Percentiles rank a stretch among this genome's conserved stretches.
phyloP scores from a whole-genome alignment of 1,140 invertebrate genomes.

The Batillaria attramentaria region DNA sequence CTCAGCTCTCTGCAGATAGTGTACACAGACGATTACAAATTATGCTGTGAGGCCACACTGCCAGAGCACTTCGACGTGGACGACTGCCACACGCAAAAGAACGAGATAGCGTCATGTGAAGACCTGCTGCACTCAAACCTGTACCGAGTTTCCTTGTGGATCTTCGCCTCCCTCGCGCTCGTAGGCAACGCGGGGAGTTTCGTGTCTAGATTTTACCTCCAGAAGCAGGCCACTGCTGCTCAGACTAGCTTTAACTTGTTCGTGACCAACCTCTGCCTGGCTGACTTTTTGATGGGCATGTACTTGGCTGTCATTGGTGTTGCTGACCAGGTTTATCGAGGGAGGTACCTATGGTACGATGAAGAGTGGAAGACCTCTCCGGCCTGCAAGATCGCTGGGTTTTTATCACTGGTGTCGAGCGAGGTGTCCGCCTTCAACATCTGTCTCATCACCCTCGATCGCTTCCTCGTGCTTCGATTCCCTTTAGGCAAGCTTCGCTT shows the following conservation, averaged over 20 bases:
- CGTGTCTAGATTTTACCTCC: slow-evolving; percentile 30
- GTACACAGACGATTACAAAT: slow-evolving; percentile 9
- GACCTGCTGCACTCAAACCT: slow-evolving; percentile 42
- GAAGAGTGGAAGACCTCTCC: slow-evolving; percentile 28
- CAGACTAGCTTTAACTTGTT: slow-evolving; percentile 39
- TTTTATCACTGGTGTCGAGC: slow-evolving; percentile 33
- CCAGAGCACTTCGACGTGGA: slow-evolving; percentile 10
- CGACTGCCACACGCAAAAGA: slow-evolving; percentile 25
- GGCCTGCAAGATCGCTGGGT: slow-evolving; percentile 30
- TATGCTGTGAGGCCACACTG: slow-evolving; percentile 11
- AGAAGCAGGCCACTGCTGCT: slow-evolving; percentile 4
- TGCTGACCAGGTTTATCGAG: slow-evolving; percentile 45
- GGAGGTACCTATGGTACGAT: slow-evolving; percentile 35
- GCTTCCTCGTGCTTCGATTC: slow-evolving; percentile 29
- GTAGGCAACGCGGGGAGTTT: slow-evolving; percentile 45
- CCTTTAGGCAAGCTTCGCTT: slow-evolving; percentile 32
- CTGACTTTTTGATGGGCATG: slow-evolving; percentile 37
- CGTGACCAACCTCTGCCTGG: slow-evolving; percentile 42
- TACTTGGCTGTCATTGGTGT: slow-evolving; percentile 34
- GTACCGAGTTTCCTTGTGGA: slow-evolving; percentile 45
- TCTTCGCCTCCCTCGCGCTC: slow-evolving; percentile 42
- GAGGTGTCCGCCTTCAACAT: slow-evolving; percentile 36
- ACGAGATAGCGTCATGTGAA: slow-evolving; percentile 49
- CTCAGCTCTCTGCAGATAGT: not conserved
- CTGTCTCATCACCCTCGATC: slow-evolving; percentile 49